Conservation (phyloP, 2,888 invertebrate species). For the Anaspis maculata region DNA sequence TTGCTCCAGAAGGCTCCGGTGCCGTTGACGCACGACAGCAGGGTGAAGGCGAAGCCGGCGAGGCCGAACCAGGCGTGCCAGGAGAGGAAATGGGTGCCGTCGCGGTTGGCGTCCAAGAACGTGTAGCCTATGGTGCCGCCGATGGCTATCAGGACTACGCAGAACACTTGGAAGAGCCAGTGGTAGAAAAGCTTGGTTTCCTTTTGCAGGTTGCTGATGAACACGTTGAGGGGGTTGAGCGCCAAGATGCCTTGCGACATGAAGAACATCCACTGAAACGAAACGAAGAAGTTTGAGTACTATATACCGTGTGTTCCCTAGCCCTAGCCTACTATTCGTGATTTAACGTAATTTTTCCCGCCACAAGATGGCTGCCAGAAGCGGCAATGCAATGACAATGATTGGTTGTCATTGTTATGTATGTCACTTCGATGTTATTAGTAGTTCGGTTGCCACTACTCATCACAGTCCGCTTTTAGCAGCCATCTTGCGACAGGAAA, state of each 20-base stretch:
- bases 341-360: too few species aligned
- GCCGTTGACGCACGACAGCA: conserved; percentile 30
- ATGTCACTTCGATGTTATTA: too few species aligned
- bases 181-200: conserved; percentile 28
- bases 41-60: conserved; percentile 24
- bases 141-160: conserved; percentile 21
- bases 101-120: conserved; percentile 29
- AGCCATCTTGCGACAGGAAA: too few species aligned
- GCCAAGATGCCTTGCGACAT: conserved; percentile 35
- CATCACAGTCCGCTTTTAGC: too few species aligned
- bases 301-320: too few species aligned
- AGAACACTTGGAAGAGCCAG: conserved; percentile 29
- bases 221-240: conserved; percentile 31
- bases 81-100: conserved; percentile 32
- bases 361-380: too few species aligned
- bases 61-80: conserved; percentile 36
- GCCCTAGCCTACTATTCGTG: too few species aligned
- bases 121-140: conserved; percentile 30
- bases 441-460: too few species aligned
- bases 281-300: too few species aligned
- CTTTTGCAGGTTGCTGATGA: conserved; percentile 18
- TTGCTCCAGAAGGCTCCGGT: conserved; percentile 29
- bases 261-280: too few species aligned
- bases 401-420: too few species aligned
- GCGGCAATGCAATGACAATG: too few species aligned